Conservation (phyloP, 2,888 invertebrate genomes). For the Ischnus inquisitorius region DNA sequence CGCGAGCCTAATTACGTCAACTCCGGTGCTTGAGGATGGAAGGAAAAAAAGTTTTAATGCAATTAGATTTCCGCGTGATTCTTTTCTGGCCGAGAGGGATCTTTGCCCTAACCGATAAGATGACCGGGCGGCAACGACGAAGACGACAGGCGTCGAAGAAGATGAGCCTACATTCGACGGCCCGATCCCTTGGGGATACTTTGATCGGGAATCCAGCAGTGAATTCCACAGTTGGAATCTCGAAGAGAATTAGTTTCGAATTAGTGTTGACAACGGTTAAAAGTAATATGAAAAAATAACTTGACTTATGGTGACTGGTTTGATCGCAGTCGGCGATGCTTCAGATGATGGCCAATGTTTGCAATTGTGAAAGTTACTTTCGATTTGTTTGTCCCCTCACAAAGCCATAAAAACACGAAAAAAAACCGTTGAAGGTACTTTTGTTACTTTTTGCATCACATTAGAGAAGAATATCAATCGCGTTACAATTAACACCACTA, state of each 20-base stretch:
- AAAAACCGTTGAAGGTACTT: too few species aligned
- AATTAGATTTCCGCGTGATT: constrained; percentile 51
- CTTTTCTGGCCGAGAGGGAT: not conserved
- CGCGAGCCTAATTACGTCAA: constrained; percentile 54
- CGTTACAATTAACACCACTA: too few species aligned
- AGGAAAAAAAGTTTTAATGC: constrained; percentile 41
- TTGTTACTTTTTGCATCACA: too few species aligned
- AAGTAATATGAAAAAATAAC: not conserved
- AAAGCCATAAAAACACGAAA: too few species aligned
- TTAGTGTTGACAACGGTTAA: not conserved
- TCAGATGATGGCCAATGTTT: too few species aligned
- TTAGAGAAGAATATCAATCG: too few species aligned
- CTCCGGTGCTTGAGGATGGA: constrained; percentile 14
- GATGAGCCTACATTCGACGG: not conserved
- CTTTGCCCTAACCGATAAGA: constrained; percentile 25
- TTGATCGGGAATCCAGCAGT: not conserved
- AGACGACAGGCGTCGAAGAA: constrained; percentile 9
- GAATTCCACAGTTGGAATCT: not conserved
- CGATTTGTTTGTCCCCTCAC: too few species aligned
- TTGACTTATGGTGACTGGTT: too few species aligned
- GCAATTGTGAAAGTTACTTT: too few species aligned
- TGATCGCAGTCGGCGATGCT: too few species aligned
- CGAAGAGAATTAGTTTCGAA: not conserved
- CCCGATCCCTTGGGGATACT: constrained; percentile 11
- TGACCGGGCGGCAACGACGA: constrained; percentile 8